These are phyloP conservation scores for Cyclophora albipunctata DNA, from an alignment of 2,888 invertebrate genomes.

Conservation along the genomic window DNA sequence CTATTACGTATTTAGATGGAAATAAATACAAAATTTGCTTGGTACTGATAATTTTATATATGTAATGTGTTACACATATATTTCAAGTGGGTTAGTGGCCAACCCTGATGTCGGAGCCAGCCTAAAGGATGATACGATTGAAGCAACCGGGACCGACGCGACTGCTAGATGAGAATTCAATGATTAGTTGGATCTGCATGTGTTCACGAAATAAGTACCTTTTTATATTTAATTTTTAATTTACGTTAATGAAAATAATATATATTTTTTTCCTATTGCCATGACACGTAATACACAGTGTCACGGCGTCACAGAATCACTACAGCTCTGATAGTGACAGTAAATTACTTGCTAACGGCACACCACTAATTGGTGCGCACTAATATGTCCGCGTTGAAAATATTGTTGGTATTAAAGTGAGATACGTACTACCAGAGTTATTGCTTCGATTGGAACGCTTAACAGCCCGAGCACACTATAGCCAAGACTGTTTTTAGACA, in stretches of 20 bases:
- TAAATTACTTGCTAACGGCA: constrained; percentile 64
- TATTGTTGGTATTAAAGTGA: constrained; percentile 35
- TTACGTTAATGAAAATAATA: too few species aligned
- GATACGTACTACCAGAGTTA: constrained; percentile 12
- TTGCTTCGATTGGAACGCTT: not conserved
- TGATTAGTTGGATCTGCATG: too few species aligned
- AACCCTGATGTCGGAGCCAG: too few species aligned
- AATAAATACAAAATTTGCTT: constrained; percentile 1
- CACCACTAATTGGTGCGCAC: constrained; percentile 57
- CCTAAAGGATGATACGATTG: too few species aligned
- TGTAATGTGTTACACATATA: too few species aligned
- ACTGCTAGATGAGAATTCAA: too few species aligned
- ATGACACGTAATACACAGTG: constrained; percentile 25
- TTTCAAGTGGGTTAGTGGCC: too few species aligned
- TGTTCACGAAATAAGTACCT: too few species aligned
- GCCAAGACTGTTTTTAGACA: constrained; percentile 1
- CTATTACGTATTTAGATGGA: constrained; percentile 23
- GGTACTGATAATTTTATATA: too few species aligned
- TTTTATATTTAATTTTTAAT: too few species aligned
- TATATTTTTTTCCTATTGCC: too few species aligned
- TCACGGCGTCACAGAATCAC: constrained; percentile 17
- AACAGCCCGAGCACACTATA: constrained; percentile 1
- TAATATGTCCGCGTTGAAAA: constrained; percentile 48
- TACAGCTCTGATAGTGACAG: constrained; percentile 53
- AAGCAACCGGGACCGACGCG: too few species aligned